Conservation (phyloP, 2,888 invertebrate species). For the Pterobdella sp. region DNA sequence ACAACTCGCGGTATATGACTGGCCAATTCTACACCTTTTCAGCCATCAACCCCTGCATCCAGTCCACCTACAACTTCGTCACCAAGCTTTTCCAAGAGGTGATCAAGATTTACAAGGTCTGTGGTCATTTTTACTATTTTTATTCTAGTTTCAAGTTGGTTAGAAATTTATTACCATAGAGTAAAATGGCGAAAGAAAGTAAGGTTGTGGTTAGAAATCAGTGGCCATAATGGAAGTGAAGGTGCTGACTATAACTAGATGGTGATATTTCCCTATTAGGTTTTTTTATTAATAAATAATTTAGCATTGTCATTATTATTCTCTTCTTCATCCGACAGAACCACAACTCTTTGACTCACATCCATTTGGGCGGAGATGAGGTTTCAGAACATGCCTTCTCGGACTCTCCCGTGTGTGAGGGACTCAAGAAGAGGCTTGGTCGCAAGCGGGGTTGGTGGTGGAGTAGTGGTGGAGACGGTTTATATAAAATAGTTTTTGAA, state of each 20-base stretch:
- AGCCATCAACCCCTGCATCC: slow-evolving; percentile 46
- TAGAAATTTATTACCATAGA: not conserved
- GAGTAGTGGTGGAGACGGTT: not conserved
- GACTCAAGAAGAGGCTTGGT: slow-evolving; percentile 23
- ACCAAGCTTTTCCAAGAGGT: slow-evolving; percentile 42
- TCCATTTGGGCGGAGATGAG: slow-evolving; percentile 48
- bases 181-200: not conserved
- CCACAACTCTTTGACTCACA: slow-evolving; percentile 39
- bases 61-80: slow-evolving; percentile 42
- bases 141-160: not conserved
- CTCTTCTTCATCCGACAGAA: not conserved
- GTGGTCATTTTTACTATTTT: not conserved
- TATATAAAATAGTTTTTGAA: not conserved
- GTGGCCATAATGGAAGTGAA: too few species aligned
- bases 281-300: not conserved
- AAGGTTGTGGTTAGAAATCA: not conserved
- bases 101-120: slow-evolving; percentile 38
- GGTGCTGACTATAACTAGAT: too few species aligned
- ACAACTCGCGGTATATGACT: slow-evolving; percentile 38
- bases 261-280: too few species aligned
- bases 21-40: slow-evolving; percentile 47
- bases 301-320: not conserved
- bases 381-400: slow-evolving; percentile 43
- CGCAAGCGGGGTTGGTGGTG: not conserved
- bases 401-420: slow-evolving; percentile 42